These are phyloP conservation scores for Clepsis dumicolana DNA, from an alignment of 2,888 invertebrate species.

Conservation along the genomic window DNA sequence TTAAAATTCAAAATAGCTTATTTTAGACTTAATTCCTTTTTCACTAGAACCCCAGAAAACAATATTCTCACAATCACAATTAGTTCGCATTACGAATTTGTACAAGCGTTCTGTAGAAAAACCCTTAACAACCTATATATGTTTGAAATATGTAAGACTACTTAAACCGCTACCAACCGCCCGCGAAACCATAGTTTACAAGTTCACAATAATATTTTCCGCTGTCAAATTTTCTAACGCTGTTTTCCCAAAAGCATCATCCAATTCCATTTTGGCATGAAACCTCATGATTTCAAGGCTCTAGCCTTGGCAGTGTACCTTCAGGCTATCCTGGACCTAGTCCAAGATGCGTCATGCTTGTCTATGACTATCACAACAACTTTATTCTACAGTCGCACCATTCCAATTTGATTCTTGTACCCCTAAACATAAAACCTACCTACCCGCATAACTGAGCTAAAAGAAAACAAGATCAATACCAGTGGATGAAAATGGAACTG, in stretches of 20 bases:
- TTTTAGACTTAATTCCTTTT: too few relatives aligned
- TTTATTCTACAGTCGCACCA: not conserved
- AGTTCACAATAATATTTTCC: not conserved
- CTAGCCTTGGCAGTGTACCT: slow-evolving; percentile 59
- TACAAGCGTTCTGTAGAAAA: too few relatives aligned
- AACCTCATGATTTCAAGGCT: slow-evolving; percentile 40
- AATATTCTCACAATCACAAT: too few relatives aligned
- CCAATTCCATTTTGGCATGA: slow-evolving; percentile 40
- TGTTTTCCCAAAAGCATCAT: not conserved
- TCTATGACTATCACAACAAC: slow-evolving; percentile 26
- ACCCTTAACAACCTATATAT: too few relatives aligned
- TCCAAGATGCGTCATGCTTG: slow-evolving; percentile 46
- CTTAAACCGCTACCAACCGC: not conserved
- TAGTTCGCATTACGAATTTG: too few relatives aligned
- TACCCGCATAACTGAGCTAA: not conserved
- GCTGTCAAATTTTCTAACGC: not conserved
- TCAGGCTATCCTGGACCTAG: slow-evolving; percentile 43
- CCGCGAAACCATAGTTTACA: not conserved
- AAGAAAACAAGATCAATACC: not conserved
- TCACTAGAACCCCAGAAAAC: too few relatives aligned
- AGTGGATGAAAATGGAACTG: slow-evolving; percentile 14
- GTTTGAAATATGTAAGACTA: too few relatives aligned
- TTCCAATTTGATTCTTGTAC: slow-evolving; percentile 20
- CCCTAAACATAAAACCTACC: not conserved
- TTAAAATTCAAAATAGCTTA: too few relatives aligned